Evolutionary conservation across 2,888 invertebrate genomes (phyloP).

Genomic region (Agriopis leucophaearia): DNA sequence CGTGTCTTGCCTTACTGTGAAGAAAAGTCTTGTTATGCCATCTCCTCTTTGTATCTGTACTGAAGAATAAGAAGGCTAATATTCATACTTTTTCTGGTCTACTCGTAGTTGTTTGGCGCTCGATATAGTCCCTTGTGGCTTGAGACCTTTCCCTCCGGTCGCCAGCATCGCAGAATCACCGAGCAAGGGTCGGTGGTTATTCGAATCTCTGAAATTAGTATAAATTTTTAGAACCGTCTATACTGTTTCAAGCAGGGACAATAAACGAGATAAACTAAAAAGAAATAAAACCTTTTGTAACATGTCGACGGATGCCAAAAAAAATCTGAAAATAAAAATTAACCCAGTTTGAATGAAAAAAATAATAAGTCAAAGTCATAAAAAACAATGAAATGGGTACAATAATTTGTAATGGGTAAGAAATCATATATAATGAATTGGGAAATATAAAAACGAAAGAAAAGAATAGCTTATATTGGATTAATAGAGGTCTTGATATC

Average conservation of each 20-base stretch:
- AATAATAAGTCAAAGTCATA: background rate
- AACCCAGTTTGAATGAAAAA: background rate
- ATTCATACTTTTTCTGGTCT: constrained; percentile 93
- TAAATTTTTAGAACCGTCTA: background rate
- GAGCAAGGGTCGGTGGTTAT: constrained; percentile 94
- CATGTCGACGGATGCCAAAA: constrained; percentile 22
- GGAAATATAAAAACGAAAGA: too few species aligned
- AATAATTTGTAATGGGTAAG: too few species aligned
- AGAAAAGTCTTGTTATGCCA: background rate
- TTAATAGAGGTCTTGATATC: too few species aligned
- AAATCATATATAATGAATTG: too few species aligned
- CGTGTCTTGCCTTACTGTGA: too few species aligned
- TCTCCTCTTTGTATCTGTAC: background rate
- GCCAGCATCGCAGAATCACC: constrained; percentile 98
- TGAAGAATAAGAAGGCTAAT: background rate
- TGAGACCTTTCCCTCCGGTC: constrained; percentile 91
- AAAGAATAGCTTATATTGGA: too few species aligned
- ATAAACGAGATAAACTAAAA: constrained; percentile 41
- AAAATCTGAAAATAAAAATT: constrained; percentile 33
- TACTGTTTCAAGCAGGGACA: constrained; percentile 27
- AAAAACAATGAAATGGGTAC: background rate
- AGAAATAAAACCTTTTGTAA: constrained; percentile 50
- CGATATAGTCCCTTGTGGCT: constrained; percentile 95
- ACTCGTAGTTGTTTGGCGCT: constrained; percentile 95
- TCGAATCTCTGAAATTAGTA: constrained; percentile 91